Conservation (phyloP, 2,797 vertebrate species). For the Syncerus caffer region DNA sequence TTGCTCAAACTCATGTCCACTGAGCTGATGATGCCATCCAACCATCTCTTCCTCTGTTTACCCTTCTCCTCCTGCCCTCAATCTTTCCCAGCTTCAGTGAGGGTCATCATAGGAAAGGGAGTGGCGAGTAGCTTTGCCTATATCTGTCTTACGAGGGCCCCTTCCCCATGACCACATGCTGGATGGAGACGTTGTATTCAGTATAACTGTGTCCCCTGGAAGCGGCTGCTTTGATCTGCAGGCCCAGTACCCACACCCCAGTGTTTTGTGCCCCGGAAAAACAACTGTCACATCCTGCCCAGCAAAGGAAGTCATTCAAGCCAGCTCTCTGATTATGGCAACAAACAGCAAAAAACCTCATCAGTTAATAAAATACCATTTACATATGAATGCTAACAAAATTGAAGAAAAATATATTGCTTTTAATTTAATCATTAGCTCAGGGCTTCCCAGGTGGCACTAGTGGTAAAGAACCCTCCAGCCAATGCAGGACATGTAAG, state of each 20-base stretch:
- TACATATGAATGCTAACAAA: no score
- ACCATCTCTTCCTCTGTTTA: not conserved
- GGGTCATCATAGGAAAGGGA: fast-evolving
- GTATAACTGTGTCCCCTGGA: fast-evolving
- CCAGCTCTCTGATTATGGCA: fast-evolving
- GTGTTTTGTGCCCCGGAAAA: fast-evolving
- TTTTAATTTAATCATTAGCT: no score
- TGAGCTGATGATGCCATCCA: not conserved
- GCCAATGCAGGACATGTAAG: not conserved
- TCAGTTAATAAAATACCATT: fast-evolving
- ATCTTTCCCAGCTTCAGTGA: not conserved
- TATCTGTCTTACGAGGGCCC: fast-evolving
- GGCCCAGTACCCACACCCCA: fast-evolving
- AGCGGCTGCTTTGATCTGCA: fast-evolving
- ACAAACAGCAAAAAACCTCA: fast-evolving
- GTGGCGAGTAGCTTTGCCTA: fast-evolving
- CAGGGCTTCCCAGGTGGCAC: not conserved
- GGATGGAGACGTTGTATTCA: fast-evolving
- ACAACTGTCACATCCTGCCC: fast-evolving
- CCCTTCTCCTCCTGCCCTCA: not conserved
- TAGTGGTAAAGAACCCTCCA: not conserved
- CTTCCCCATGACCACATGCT: fast-evolving
- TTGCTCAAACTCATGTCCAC: not conserved
- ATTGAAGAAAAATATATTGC: not conserved
- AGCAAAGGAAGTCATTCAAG: fast-evolving